Evolutionary conservation across 2,797 vertebrate species (phyloP).

Genomic region (Siniperca undulata): DNA sequence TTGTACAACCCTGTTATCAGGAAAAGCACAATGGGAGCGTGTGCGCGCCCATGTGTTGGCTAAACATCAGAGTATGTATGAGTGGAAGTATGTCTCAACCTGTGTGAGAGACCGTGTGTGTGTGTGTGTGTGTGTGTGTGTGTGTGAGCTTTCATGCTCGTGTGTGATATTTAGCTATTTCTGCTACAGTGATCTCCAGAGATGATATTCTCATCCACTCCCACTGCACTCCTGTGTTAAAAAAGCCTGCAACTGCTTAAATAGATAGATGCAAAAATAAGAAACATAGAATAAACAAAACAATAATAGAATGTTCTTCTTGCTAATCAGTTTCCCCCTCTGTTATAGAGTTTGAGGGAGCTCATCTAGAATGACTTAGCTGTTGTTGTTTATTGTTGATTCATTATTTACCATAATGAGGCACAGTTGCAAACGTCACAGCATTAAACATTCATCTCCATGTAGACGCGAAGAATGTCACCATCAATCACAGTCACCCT

Average conservation of each 20-base stretch:
- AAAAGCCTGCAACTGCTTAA: constrained; percentile 25
- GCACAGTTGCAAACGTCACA: constrained; percentile 69
- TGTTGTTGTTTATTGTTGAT: constrained; percentile 77
- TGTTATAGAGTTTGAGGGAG: constrained; percentile 40
- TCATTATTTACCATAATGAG: constrained; percentile 82
- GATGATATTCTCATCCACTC: constrained; percentile 64
- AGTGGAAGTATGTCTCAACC: constrained; percentile 40
- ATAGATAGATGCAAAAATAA: constrained; percentile 33
- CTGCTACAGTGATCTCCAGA: constrained; percentile 57
- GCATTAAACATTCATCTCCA: constrained; percentile 84
- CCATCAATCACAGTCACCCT: constrained; percentile 80
- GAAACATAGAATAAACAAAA: constrained; percentile 38
- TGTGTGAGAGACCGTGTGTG: constrained; percentile 32
- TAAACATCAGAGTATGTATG: constrained; percentile 53
- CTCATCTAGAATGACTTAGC: constrained; percentile 26
- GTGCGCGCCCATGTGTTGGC: constrained; percentile 51
- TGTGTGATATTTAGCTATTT: constrained; percentile 64
- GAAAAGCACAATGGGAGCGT: constrained; percentile 47
- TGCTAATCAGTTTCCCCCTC: constrained; percentile 39
- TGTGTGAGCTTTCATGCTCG: constrained; percentile 42
- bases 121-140: neutral
- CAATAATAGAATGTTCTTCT: constrained; percentile 31
- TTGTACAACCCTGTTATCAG: constrained; percentile 47
- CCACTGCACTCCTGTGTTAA: constrained; percentile 43
- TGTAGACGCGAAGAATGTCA: constrained; percentile 77